These are phyloP conservation scores for Leptonema lineaticorne DNA, from an alignment of 1,140 invertebrate genomes.

Conservation along the genomic window DNA sequence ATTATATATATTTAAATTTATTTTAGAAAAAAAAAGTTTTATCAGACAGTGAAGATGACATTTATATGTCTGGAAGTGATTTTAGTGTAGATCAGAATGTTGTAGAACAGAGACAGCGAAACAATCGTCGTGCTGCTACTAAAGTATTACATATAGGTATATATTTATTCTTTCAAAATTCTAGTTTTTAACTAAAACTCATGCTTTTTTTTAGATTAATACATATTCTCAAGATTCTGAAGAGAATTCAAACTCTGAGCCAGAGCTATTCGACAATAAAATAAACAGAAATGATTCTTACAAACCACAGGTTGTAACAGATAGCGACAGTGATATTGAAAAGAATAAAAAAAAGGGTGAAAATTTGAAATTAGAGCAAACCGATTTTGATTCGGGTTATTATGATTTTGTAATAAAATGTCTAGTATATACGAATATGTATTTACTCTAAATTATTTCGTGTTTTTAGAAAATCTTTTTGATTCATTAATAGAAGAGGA, in stretches of 20 bases:
- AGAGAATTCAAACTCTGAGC: slow-evolving; percentile 46
- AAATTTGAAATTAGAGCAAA: slow-evolving; percentile 51
- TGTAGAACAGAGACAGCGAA: slow-evolving; percentile 46
- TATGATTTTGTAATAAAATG: neutral
- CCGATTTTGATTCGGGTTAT: slow-evolving; percentile 54
- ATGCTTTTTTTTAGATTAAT: slow-evolving; percentile 46
- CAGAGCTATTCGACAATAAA: slow-evolving; percentile 53
- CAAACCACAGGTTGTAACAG: slow-evolving; percentile 43
- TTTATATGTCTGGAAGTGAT: slow-evolving; percentile 49
- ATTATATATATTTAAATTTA: slow-evolving; percentile 1
- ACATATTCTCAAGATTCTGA: slow-evolving; percentile 46
- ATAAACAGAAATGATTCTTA: slow-evolving; percentile 44
- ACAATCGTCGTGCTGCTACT: slow-evolving; percentile 53
- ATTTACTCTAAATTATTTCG: neutral
- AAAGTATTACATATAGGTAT: slow-evolving; percentile 50
- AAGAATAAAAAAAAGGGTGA: slow-evolving; percentile 46
- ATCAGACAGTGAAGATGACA: slow-evolving; percentile 48
- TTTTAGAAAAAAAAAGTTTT: slow-evolving; percentile 50
- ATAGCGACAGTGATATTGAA: slow-evolving; percentile 48
- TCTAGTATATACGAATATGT: neutral
- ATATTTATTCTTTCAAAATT: neutral
- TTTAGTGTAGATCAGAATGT: slow-evolving; percentile 44
- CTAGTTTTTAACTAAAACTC: neutral
- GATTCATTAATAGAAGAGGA: slow-evolving; percentile 55
- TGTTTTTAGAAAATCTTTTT: slow-evolving; percentile 53